Base-by-base conservation (phyloP, 1,140 invertebrate genomes). In the Drosophila serrata region DNA sequence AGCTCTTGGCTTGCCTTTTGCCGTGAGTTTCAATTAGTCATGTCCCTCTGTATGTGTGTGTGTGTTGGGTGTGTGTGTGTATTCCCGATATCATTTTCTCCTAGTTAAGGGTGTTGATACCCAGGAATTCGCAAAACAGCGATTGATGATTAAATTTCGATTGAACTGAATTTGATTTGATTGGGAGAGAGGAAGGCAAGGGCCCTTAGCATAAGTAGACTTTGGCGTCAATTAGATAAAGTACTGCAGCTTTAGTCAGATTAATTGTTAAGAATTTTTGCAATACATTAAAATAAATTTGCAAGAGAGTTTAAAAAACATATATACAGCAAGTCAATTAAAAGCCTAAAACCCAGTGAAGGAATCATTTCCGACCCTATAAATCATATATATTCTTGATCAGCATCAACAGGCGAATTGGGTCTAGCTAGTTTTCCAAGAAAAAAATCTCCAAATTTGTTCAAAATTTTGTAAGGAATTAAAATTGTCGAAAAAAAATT, bases 11-110 rank as follows among this genome's bases (percentile, higher is more conserved):
- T 39, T 72, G 27, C 33, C 63, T 46, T 39, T 72, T 70, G 65
- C 33, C 64, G 35, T 57, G 64, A 13, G 27, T 48, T 70, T 72
- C 51, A 70, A 72, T 70, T 72, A 72, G 51, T 40, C 65, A 22
- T 22, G 56, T 12, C 19, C 33, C 17, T 5, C 27, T 17, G 13
- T 29, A 13, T 15, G 13, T n/a, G n/a, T n/a, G n/a, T n/a, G n/a
- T n/a, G n/a, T 46, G 7, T 3, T n/a, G 7, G n/a, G 29, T 31
- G 1, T 13, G 17, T 22, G 8, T 15, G 13, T 15, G 17, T 57
- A 24, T 31, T 49, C 61, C 19, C 22, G 43, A 29, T 49, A 72
- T 72, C 65, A 72, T 72, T 72, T 59, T 42, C 62, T 24, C 31
- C 15, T 42, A 31, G 42, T 63, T 37, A 37, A 37, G 37, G 31